Base-by-base conservation (phyloP, 2,888 invertebrate species). In the Pantelozetes paolii region DNA sequence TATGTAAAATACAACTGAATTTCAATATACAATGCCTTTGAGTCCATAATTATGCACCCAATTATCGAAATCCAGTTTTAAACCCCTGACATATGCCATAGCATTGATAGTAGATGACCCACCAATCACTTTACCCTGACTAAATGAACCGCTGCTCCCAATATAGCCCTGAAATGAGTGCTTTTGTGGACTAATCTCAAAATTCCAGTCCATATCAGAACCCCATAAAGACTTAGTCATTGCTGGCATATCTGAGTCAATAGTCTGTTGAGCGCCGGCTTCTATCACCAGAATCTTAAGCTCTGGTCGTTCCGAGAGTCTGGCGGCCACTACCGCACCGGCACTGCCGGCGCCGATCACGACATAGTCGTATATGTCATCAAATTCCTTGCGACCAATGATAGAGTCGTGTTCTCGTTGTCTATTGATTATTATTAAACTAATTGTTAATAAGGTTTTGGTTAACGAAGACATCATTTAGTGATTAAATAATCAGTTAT, bases 41-140 rank as follows among this genome's bases (percentile, higher is more conserved):
- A 57, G 23, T 57, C 57, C 57, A 57, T n/a, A 50, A 50, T 15
- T 50, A 11, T 36, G 48, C 26, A 45, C 5, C 73, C 73, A 73
- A 20, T 26, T 6, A 32, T 73, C 73, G 30, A 42, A 73, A 69
- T 73, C 73, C 6, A 6, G 15, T 2, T 42, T 40, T 18, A 64
- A 64, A 18, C 73, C 73, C n/a, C 73, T n/a, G 3, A 67, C 30
- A 50, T 73, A 73, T 20, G 62, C 62, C 73, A 73, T 73, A 18
- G 64, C 64, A 73, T 73, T 73, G 30, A 73, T 73, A 36, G 67
- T 64, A 9, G 64, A 67, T 18, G 73, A 64, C 26, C 73, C 73
- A 28, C 73, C 73, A 1, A 73, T 69, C 26, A 73, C 64, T 40
- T 67, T 36, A 2, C 73, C 73, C 20, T 32, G 15, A 26, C 64